These are phyloP conservation scores for Himalopsyche anomala DNA, from an alignment of 2,888 invertebrate species.

Conservation along the genomic window DNA sequence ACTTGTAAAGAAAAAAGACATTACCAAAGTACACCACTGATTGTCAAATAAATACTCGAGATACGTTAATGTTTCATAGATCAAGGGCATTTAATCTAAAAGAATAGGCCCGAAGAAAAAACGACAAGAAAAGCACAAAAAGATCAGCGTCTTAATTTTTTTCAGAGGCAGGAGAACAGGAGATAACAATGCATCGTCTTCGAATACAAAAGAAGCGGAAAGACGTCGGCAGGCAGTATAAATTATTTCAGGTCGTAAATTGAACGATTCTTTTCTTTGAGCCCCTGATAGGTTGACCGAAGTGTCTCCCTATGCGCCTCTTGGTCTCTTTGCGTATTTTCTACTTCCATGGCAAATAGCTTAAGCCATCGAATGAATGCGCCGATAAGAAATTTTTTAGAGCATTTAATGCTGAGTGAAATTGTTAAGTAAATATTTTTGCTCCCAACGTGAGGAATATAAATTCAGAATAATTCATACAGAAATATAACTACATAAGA, in stretches of 20 bases:
- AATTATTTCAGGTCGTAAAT: constrained; percentile 66
- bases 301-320: constrained; percentile 60
- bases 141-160: constrained; percentile 63
- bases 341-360: constrained; percentile 50
- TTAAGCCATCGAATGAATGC: constrained; percentile 49
- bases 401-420: not conserved
- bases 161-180: constrained; percentile 51
- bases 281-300: constrained; percentile 65
- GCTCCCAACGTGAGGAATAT: too few relatives aligned
- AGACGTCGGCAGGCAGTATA: constrained; percentile 64
- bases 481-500: too few relatives aligned
- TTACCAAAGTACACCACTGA: not conserved
- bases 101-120: constrained; percentile 45
- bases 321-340: constrained; percentile 61
- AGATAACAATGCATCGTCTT: constrained; percentile 59
- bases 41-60: not conserved
- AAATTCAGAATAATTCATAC: too few relatives aligned
- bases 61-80: constrained; percentile 27
- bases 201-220: constrained; percentile 62
- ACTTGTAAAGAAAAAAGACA: too few relatives aligned
- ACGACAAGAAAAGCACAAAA: constrained; percentile 49
- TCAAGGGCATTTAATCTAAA: constrained; percentile 38
- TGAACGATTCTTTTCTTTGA: constrained; percentile 65
- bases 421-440: too few relatives aligned
- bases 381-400: constrained; percentile 25